These are phyloP conservation scores for Aporophyla nigra DNA, from an alignment of 2,888 invertebrate genomes.

Conservation along the genomic window DNA sequence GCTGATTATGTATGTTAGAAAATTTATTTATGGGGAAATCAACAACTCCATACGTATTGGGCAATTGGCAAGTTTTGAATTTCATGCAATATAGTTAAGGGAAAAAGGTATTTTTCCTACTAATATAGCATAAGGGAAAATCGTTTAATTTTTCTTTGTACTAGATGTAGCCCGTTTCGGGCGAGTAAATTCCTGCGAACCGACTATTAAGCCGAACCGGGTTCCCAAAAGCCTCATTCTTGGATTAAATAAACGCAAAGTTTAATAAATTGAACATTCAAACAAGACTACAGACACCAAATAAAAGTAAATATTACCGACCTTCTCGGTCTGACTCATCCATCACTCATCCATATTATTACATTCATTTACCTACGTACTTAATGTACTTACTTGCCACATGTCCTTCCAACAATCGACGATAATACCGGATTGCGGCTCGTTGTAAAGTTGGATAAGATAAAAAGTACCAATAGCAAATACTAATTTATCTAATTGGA, in stretches of 20 bases:
- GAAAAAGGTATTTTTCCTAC: no score
- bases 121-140: no score
- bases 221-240: neutral
- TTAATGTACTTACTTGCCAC: neutral
- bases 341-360: constrained; percentile 17
- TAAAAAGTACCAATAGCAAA: constrained; percentile 43
- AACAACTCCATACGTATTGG: no score
- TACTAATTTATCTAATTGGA: constrained; percentile 52
- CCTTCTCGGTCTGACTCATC: constrained; percentile 6
- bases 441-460: constrained; percentile 59
- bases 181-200: no score
- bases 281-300: neutral
- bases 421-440: constrained; percentile 36
- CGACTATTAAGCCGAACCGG: neutral
- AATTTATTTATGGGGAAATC: no score
- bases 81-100: no score
- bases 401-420: constrained; percentile 30
- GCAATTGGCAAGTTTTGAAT: no score
- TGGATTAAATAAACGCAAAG: neutral
- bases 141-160: no score
- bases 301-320: constrained; percentile 9
- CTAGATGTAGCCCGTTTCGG: no score
- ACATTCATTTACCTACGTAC: neutral
- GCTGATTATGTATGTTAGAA: no score
- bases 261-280: neutral